These are phyloP conservation scores for Biston stratarius DNA, from an alignment of 2,888 invertebrate genomes.

Conservation along the genomic window DNA sequence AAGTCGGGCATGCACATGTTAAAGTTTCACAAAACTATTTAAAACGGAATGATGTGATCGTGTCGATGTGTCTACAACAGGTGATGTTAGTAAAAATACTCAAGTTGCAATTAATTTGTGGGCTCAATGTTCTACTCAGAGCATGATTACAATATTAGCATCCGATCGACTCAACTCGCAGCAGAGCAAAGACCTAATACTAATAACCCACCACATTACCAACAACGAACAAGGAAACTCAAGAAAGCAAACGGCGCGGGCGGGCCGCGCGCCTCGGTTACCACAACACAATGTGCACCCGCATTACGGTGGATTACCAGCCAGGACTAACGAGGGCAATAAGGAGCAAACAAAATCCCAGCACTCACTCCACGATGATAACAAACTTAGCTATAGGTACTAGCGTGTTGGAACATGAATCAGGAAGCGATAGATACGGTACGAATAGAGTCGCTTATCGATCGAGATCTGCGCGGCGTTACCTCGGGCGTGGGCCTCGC, in stretches of 20 bases:
- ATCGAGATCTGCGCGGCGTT: slow-evolving; percentile 71
- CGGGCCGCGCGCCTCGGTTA: slow-evolving; percentile 66
- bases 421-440: slow-evolving; percentile 83
- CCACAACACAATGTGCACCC: slow-evolving; percentile 81
- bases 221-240: slow-evolving; percentile 75
- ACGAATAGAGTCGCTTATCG: slow-evolving; percentile 70
- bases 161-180: slow-evolving; percentile 69
- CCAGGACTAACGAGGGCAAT: slow-evolving; percentile 74
- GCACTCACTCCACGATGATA: slow-evolving; percentile 81
- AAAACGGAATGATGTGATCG: slow-evolving; percentile 51
- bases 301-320: slow-evolving; percentile 76
- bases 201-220: slow-evolving; percentile 76
- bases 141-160: slow-evolving; percentile 71
- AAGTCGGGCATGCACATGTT: slow-evolving; percentile 61
- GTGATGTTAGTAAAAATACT: slow-evolving; percentile 73
- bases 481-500: slow-evolving; percentile 90
- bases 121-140: slow-evolving; percentile 83
- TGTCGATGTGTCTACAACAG: slow-evolving; percentile 61
- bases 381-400: slow-evolving; percentile 64
- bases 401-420: slow-evolving; percentile 80
- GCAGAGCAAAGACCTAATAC: slow-evolving; percentile 76
- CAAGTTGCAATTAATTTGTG: slow-evolving; percentile 72
- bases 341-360: slow-evolving; percentile 84
- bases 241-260: slow-evolving; percentile 72
- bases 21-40: slow-evolving; percentile 62